Evolutionary conservation across 2,113 vertebrate species (phyloP), one percentile per base, ranked within the genome.

Genomic region (Thermophis baileyi): DNA sequence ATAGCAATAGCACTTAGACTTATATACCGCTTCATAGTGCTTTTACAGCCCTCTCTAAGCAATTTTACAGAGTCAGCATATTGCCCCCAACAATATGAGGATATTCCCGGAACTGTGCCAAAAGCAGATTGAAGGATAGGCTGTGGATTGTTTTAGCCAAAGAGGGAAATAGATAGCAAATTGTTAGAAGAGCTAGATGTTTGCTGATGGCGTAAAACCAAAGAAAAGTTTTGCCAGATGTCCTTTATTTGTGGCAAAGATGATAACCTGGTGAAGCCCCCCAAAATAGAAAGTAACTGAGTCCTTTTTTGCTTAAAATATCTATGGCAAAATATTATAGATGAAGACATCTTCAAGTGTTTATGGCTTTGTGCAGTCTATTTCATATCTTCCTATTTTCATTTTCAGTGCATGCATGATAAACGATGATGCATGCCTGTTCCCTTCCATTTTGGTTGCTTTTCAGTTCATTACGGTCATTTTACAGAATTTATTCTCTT

Each of bases 261-360:
- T 35, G n/a, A 11, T 90, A 74, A 63, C 10, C 14, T 74, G 27
- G 20, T 49, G 4, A 90, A 91, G 22, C n/a, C 49, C 24, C 5
- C 0, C 6, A 8, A 10, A 40, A 74, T 25, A 40, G 22, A 54
- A 35, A 91, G 30, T 22, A 53, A 9, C 50, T 6, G 2, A 86
- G 12, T 88, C 16, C 0, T 44, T 14, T 55, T 90, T 4, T 85
- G 4, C 4, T 90, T 49, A 53, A 27, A 16, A 14, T 87, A 12
- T 0, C 63, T 30, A 20, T 81, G 35, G 30, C 0, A 25, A 57
- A 35, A 18, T 55, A 49, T 35, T 63, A 1, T 85, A 87, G 89
- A 89, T 14, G 49, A 27, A 60, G 0, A 3, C 6, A 91, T 53
- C 6, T 0, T 40, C 0, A 0, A 20, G 18, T 53, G 9, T 86